Conservation (phyloP, 1,140 invertebrate genomes). For the Aphelenchoides fujianensis region DNA sequence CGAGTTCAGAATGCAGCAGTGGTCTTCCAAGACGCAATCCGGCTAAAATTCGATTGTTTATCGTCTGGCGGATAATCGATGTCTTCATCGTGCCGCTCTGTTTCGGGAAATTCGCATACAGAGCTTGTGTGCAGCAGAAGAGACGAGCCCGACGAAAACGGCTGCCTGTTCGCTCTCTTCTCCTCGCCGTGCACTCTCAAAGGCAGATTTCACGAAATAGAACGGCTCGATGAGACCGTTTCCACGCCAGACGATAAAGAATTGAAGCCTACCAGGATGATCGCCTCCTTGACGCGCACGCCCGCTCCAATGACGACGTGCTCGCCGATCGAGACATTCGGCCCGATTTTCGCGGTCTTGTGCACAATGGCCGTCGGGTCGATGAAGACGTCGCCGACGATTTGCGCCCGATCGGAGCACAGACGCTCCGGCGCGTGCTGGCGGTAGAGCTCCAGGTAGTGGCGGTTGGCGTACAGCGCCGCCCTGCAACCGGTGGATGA, state of each 20-base stretch:
- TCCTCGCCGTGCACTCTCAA: too few species aligned
- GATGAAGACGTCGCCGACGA: conserved; percentile 82
- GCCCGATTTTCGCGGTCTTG: conserved; percentile 82
- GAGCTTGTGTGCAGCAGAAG: too few species aligned
- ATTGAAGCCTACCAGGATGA: too few species aligned
- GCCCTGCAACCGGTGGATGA: conserved; percentile 71
- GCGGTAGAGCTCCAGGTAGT: conserved; percentile 82
- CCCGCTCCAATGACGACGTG: conserved; percentile 75
- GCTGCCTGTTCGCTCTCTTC: too few species aligned
- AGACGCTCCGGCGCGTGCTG: conserved; percentile 71
- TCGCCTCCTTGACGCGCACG: conserved; percentile 87
- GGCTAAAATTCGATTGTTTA: too few species aligned
- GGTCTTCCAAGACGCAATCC: conserved; percentile 78
- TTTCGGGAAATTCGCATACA: too few species aligned
- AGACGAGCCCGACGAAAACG: too few species aligned
- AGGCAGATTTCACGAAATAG: too few species aligned
- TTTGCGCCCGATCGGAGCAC: conserved; percentile 64
- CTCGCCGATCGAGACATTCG: conserved; percentile 88
- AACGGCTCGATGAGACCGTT: too few species aligned
- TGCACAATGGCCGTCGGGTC: conserved; percentile 83
- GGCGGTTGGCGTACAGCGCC: conserved; percentile 94
- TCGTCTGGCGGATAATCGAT: too few species aligned
- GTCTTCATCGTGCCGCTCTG: too few species aligned
- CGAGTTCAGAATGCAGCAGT: conserved; percentile 84
- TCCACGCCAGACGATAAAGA: too few species aligned